phyloP scores from a whole-genome alignment of 2,113 vertebrate genomes.

The Calypte anna region DNA sequence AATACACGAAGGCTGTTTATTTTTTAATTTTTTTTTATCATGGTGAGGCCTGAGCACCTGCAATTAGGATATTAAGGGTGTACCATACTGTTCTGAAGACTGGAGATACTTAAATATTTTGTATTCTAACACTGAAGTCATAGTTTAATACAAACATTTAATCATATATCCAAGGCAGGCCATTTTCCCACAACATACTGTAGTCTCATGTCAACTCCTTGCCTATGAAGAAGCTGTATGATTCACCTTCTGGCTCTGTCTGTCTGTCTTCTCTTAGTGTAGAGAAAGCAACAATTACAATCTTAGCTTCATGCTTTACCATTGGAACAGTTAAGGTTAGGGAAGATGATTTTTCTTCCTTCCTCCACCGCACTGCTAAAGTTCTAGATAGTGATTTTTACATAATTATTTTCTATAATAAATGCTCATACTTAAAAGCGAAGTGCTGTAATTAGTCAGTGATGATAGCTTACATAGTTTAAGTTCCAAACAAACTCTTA shows the following conservation, averaged over 20 bases:
- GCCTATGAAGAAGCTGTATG: not conserved
- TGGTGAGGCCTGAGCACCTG: not conserved
- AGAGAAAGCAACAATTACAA: not conserved
- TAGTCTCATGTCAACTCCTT: not conserved
- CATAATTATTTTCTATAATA: conserved; percentile 8
- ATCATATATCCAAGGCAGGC: not conserved
- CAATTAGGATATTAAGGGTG: not conserved
- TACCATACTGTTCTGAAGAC: not conserved
- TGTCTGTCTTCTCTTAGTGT: not conserved
- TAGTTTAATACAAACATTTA: not conserved
- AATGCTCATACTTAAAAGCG: not conserved
- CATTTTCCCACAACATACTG: not conserved
- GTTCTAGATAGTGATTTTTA: not conserved
- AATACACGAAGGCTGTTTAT: not conserved
- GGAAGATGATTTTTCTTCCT: not conserved
- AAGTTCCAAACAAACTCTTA: conserved; percentile 31
- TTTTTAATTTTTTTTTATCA: not conserved
- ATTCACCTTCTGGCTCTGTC: not conserved
- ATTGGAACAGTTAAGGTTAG: not conserved
- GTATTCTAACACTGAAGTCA: not conserved
- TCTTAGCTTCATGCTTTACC: not conserved
- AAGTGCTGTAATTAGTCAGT: not conserved
- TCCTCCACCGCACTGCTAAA: not conserved
- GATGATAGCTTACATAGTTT: not conserved
- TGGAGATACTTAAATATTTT: not conserved